Evolutionary conservation across 2,113 vertebrate genomes (phyloP).

Genomic region (Cromileptes altivelis): DNA sequence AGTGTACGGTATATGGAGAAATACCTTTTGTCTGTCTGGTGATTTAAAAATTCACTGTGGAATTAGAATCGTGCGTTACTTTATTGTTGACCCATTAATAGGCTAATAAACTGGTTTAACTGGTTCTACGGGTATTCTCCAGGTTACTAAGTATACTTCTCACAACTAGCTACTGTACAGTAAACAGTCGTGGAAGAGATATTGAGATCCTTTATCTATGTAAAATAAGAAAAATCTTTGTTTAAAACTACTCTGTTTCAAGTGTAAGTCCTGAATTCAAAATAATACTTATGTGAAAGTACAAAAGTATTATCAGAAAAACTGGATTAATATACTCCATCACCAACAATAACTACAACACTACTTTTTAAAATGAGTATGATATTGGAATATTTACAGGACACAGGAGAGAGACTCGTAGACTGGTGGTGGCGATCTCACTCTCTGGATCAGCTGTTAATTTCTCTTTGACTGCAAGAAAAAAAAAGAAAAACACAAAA

Average conservation of each 20-base stretch:
- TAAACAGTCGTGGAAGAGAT: too few relatives aligned
- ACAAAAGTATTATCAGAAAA: too few relatives aligned
- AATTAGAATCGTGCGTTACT: not conserved
- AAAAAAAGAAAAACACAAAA: slow-evolving; percentile 21
- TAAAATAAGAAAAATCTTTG: too few relatives aligned
- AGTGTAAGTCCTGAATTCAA: too few relatives aligned
- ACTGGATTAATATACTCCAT: too few relatives aligned
- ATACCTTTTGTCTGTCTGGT: not conserved
- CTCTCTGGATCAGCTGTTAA: slow-evolving; percentile 98
- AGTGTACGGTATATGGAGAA: not conserved
- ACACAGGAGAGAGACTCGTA: slow-evolving; percentile 97
- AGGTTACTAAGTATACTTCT: not conserved
- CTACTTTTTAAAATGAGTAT: not conserved
- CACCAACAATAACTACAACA: not conserved
- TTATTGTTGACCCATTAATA: not conserved
- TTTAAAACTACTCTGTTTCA: too few relatives aligned
- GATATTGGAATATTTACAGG: slow-evolving; percentile 88
- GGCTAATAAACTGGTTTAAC: not conserved
- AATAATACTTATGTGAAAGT: too few relatives aligned
- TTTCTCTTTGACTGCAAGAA: slow-evolving; percentile 94
- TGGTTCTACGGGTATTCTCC: not conserved
- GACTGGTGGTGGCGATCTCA: slow-evolving; percentile 98
- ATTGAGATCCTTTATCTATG: too few relatives aligned
- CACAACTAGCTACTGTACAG: not conserved
- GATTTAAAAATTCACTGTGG: not conserved